These are phyloP conservation scores for Oreochromis aureus DNA, from an alignment of 2,113 vertebrate genomes.

Conservation along the genomic window DNA sequence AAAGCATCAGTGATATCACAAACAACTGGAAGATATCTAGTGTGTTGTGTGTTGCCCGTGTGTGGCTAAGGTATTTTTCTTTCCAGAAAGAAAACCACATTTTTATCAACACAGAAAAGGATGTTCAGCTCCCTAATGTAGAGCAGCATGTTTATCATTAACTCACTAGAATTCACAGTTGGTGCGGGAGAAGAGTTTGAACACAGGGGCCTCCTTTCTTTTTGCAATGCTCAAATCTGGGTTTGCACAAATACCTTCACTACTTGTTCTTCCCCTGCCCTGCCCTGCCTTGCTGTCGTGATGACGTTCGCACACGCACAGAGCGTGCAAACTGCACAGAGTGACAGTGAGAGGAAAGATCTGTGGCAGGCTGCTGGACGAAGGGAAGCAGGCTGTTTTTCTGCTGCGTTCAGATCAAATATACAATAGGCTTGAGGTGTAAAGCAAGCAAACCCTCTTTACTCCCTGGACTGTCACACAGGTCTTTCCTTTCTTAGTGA, in stretches of 20 bases:
- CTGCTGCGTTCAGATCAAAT: slow-evolving; percentile 27
- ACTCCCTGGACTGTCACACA: background rate
- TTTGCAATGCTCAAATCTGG: background rate
- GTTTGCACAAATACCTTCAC: background rate
- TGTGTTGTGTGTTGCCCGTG: background rate
- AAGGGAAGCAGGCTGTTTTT: slow-evolving; percentile 14
- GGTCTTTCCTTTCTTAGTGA: background rate
- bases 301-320: background rate
- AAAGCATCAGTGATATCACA: background rate
- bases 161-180: background rate
- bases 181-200: background rate
- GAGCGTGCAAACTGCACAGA: background rate
- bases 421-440: slow-evolving; percentile 27
- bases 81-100: background rate
- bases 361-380: background rate
- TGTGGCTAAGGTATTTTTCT: background rate
- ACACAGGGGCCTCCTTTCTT: background rate
- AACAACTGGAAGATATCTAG: background rate
- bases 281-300: background rate
- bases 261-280: background rate
- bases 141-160: background rate
- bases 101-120: background rate
- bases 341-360: slow-evolving; percentile 17
- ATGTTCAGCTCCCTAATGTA: background rate
- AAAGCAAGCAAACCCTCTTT: slow-evolving; percentile 30